These are phyloP conservation scores for Agrochola lota DNA, from an alignment of 2,888 invertebrate genomes.

Conservation along the genomic window DNA sequence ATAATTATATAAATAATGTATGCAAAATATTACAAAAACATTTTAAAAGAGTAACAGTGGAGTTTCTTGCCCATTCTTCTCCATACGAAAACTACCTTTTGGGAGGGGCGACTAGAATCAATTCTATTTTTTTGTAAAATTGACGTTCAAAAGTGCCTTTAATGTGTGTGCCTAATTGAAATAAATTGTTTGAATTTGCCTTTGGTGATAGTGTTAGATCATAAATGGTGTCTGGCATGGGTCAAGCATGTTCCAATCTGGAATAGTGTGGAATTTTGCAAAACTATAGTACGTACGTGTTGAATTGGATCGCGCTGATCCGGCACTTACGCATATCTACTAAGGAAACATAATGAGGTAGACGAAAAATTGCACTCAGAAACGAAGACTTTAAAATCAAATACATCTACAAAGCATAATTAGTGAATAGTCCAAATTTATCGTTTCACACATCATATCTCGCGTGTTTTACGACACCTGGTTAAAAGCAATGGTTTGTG, in stretches of 20 bases:
- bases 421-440: conserved; percentile 24
- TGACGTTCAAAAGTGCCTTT: too few species aligned
- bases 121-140: too few species aligned
- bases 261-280: not conserved
- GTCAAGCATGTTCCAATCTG: not conserved
- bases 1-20: too few species aligned
- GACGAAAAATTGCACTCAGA: not conserved
- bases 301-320: not conserved
- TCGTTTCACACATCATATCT: conserved; percentile 53
- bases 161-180: too few species aligned
- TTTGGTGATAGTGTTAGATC: not conserved
- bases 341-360: not conserved
- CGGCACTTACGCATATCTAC: not conserved
- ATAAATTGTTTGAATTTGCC: too few species aligned
- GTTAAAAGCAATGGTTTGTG: conserved; percentile 62
- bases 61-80: too few species aligned
- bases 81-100: too few species aligned
- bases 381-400: not conserved
- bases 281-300: too few species aligned
- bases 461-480: conserved; percentile 52
- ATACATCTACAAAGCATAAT: not conserved
- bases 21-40: too few species aligned
- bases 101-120: too few species aligned
- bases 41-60: too few species aligned
- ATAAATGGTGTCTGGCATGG: not conserved